Evolutionary conservation across 2,888 invertebrate species (phyloP), one percentile per base, ranked within the genome.

Genomic region (Norana najaformis): DNA sequence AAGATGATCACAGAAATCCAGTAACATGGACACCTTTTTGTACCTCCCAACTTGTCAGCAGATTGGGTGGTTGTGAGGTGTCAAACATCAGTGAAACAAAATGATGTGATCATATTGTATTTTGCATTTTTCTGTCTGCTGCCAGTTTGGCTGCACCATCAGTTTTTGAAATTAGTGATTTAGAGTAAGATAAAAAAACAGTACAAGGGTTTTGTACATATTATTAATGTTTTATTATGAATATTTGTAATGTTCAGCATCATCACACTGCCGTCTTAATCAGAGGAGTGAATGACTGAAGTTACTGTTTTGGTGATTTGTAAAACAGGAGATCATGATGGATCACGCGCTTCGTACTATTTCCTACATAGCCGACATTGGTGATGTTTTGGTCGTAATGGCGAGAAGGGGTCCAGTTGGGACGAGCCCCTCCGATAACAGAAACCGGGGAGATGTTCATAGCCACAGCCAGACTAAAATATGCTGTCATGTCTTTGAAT

Each of bases 401-500:
- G 99, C 99, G 0, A 96, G 99, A 91, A 96, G 99, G 93, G 96
- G 99, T 97, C 95, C 97, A 96, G 95, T 92, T 93, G 83, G 82
- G 34, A 93, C 90, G 93, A 94, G 91, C 93, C 94, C 47, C 93
- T 93, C 36, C 18, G 39, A 90, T 37, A 85, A 69, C 35, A 83
- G 69, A 35, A 88, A 82, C 30, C 83, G 88, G 11, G 88, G 37
- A 6, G 88, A 47, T 23, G 89, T 53, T 41, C 41, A 47, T 23
- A 91, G 93, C 16, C 91, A 93, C 53, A 93, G 94, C 91, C 95
- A 95, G 91, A 94, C 95, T 83, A 99, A 99, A 95, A 99, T 99
- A 97, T 98, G 99, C 93, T 99, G 99, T 94, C 99, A 99, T 95
- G 99, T 99, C 41, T 99, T 99, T 95, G 99, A 99, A 95, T 98